These are phyloP conservation scores for Mionectes macconnelli DNA, from an alignment of 2,113 vertebrate species.

Conservation along the genomic window DNA sequence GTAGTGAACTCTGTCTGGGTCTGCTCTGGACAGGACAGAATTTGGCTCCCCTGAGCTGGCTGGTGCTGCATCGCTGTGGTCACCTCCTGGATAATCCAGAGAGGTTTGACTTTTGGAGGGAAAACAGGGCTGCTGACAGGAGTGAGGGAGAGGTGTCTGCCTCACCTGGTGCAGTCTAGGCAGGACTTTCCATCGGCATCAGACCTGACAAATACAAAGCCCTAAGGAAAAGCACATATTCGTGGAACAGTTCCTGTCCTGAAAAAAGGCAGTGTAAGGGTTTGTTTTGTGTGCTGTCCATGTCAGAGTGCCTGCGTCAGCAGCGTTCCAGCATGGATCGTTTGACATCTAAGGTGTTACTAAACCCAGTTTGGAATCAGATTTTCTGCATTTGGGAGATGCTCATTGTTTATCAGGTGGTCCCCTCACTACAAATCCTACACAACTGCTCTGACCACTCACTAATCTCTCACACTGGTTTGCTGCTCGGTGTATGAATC, in stretches of 20 bases:
- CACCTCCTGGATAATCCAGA: rapidly evolving
- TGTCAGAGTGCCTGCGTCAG: not conserved
- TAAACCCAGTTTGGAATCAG: not conserved
- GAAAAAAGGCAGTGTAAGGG: not conserved
- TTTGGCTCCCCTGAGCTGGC: rapidly evolving
- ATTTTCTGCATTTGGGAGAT: not conserved
- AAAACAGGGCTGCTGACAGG: not conserved
- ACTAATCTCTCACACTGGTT: not conserved
- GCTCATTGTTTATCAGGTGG: not conserved
- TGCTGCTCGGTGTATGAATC: not conserved
- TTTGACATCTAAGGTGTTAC: not conserved
- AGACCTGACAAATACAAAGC: not conserved
- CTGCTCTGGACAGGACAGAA: not conserved
- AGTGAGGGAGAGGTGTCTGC: not conserved
- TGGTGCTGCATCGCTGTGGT: not conserved
- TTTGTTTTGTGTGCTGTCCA: not conserved
- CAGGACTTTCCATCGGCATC: not conserved
- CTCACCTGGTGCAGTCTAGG: not conserved
- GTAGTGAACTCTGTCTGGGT: not conserved
- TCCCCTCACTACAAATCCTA: not conserved
- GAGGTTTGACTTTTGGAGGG: not conserved
- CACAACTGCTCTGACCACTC: not conserved
- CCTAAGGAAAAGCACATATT: not conserved
- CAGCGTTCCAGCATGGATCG: not conserved
- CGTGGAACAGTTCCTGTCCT: not conserved